A percentile compares a stretch with the other conserved stretches of the same genome.
These are phyloP conservation scores for Odontomyia ornata DNA, from an alignment of 2,888 invertebrate species.

Conservation along the genomic window DNA sequence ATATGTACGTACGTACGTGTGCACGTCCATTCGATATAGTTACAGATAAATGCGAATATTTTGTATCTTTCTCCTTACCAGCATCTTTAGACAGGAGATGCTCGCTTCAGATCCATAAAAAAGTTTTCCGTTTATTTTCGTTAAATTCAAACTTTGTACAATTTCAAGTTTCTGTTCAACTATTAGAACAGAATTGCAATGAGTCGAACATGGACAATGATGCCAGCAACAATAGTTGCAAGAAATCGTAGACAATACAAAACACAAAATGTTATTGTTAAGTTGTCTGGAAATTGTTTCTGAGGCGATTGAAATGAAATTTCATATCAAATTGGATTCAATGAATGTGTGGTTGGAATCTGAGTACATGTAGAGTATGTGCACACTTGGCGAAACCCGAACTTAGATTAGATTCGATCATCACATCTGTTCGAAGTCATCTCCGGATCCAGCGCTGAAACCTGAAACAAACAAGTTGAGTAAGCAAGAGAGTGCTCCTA, in stretches of 20 bases:
- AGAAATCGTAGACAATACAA: background rate
- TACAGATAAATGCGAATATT: no score
- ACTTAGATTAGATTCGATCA: no score
- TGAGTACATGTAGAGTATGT: no score
- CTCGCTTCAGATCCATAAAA: background rate
- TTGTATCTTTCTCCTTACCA: no score
- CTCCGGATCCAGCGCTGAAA: no score
- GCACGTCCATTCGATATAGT: background rate
- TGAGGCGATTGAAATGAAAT: background rate
- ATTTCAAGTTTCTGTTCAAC: constrained; percentile 31
- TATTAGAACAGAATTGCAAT: constrained; percentile 18
- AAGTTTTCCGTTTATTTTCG: constrained; percentile 33
- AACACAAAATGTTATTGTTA: constrained; percentile 19
- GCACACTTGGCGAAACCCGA: no score
- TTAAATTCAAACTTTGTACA: constrained; percentile 34
- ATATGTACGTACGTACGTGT: background rate
- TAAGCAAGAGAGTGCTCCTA: no score
- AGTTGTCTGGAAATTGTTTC: constrained; percentile 30
- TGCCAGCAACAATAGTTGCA: constrained; percentile 15
- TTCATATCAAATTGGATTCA: background rate
- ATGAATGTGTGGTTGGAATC: background rate
- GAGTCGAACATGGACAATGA: constrained; percentile 33
- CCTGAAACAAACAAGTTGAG: no score
- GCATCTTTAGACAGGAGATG: background rate
- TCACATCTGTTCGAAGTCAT: no score